Conservation (phyloP, 2,797 vertebrate species). For the Halcyon badia region DNA sequence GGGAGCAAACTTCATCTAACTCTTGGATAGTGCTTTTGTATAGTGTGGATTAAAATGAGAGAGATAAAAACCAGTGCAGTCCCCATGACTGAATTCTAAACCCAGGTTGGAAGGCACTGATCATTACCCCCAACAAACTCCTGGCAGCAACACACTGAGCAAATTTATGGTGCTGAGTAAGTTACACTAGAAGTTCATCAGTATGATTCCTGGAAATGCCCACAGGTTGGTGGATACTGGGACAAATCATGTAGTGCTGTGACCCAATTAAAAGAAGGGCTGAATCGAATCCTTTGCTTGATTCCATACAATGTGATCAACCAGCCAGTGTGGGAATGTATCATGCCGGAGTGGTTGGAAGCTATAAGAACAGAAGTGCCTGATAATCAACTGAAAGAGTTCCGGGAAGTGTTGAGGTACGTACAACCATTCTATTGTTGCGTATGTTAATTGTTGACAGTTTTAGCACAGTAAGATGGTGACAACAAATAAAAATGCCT, state of each 20-base stretch:
- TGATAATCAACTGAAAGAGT: slow-evolving; percentile 95
- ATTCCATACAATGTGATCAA: slow-evolving; percentile 99
- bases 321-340: slow-evolving; percentile 97
- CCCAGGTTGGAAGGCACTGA: not conserved
- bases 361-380: slow-evolving; percentile 96
- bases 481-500: not conserved
- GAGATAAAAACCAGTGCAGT: not conserved
- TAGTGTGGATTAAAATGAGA: not conserved
- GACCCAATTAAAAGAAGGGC: slow-evolving; percentile 96
- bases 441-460: not conserved
- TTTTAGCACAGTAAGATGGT: not conserved
- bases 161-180: not conserved
- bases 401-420: slow-evolving; percentile 97
- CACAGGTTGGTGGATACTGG: slow-evolving; percentile 98
- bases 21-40: not conserved
- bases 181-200: not conserved
- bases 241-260: slow-evolving; percentile 97
- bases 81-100: not conserved
- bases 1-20: not conserved
- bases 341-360: slow-evolving; percentile 99
- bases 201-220: slow-evolving; percentile 40
- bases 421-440: not conserved
- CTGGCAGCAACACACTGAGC: not conserved
- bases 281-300: slow-evolving; percentile 96
- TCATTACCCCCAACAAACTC: not conserved